These are phyloP conservation scores for Holcopasites calliopsidis DNA, from an alignment of 1,140 invertebrate genomes.

Conservation along the genomic window DNA sequence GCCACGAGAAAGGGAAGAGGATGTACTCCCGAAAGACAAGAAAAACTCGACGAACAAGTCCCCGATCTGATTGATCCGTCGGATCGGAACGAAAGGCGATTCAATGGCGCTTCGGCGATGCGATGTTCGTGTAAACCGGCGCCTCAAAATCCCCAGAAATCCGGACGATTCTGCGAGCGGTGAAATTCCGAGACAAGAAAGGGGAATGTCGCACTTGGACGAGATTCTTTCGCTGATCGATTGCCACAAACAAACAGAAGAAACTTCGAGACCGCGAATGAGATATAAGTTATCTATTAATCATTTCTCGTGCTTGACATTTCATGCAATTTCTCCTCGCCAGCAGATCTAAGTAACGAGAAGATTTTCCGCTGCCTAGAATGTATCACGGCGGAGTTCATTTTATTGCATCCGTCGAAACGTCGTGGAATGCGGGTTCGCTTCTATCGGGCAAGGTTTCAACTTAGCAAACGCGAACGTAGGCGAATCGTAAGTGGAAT, in stretches of 20 bases:
- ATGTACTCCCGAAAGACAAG: background rate
- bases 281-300: too few relatives aligned
- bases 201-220: background rate
- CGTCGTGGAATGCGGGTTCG: background rate
- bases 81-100: constrained; percentile 10
- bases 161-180: background rate
- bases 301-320: too few relatives aligned
- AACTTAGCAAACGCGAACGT: constrained; percentile 3
- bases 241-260: too few relatives aligned
- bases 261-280: background rate
- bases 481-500: constrained; percentile 11
- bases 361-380: background rate
- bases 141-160: background rate
- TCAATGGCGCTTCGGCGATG: background rate
- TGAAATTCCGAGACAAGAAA: background rate
- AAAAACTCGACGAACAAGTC: constrained; percentile 2
- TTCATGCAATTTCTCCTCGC: too few relatives aligned
- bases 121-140: constrained; percentile 17
- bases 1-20: background rate
- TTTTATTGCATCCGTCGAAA: background rate
- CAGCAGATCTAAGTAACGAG: too few relatives aligned
- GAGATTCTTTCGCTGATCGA: background rate
- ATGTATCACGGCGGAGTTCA: background rate
- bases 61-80: background rate
- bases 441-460: background rate